A percentile compares a stretch with the other conserved stretches of the same genome.
Evolutionary conservation across 2,113 vertebrate species (phyloP).

Genomic region (Phylloscopus trochilus): DNA sequence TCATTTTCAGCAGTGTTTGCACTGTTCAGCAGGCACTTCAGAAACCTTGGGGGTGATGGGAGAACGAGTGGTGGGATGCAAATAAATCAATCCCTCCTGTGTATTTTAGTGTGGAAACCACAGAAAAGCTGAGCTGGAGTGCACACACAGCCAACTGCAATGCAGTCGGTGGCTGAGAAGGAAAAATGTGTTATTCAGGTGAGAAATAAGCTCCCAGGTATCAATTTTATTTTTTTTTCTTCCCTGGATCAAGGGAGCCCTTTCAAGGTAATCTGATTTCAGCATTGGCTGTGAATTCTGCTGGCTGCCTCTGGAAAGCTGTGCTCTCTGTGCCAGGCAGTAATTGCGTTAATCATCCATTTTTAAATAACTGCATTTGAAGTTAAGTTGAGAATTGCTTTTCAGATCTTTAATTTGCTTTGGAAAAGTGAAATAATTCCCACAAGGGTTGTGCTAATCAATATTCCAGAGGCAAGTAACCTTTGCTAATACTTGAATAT

Average conservation of each 20-base stretch:
- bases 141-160: not conserved
- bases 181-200: not conserved
- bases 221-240: conserved; percentile 46
- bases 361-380: conserved; percentile 68
- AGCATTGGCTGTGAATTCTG: not conserved
- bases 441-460: conserved; percentile 7
- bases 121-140: not conserved
- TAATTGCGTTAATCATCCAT: conserved; percentile 66
- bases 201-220: conserved; percentile 45
- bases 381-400: conserved; percentile 66
- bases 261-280: conserved; percentile 61
- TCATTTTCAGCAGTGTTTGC: not conserved
- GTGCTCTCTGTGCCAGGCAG: conserved; percentile 27
- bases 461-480: conserved; percentile 22
- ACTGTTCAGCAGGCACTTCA: not conserved
- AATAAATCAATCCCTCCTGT: not conserved
- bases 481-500: conserved; percentile 15
- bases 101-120: not conserved
- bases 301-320: conserved; percentile 49
- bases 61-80: not conserved
- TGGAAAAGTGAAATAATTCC: conserved; percentile 63
- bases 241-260: conserved; percentile 32
- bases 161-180: not conserved
- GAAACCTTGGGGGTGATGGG: not conserved
- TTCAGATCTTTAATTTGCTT: conserved; percentile 69